These are phyloP conservation scores for Lagocephalus sceleratus DNA, from an alignment of 2,797 vertebrate genomes.

Conservation along the genomic window DNA sequence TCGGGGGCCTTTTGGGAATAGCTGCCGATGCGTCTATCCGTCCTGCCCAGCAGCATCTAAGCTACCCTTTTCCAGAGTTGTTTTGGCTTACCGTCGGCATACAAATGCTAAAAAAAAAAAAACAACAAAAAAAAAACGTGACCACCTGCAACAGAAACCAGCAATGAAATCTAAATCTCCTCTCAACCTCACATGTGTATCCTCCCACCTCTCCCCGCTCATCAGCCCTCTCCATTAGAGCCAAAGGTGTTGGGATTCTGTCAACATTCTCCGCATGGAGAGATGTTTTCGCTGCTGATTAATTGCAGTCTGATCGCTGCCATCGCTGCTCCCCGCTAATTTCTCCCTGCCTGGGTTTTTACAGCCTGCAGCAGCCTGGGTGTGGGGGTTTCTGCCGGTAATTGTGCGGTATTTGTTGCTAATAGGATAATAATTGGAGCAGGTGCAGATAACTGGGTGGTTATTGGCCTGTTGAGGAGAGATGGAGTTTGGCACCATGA, in stretches of 20 bases:
- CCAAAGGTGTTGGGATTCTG: constrained; percentile 51
- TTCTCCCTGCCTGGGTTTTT: constrained; percentile 60
- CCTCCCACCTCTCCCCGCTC: constrained; percentile 27
- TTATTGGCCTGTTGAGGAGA: constrained; percentile 63
- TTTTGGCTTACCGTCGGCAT: background rate
- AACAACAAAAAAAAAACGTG: constrained; percentile 5
- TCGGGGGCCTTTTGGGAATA: background rate
- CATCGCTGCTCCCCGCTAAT: constrained; percentile 65
- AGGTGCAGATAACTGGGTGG: constrained; percentile 78
- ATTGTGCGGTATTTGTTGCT: constrained; percentile 82
- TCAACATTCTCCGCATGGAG: constrained; percentile 40
- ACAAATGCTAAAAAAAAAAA: too few relatives aligned
- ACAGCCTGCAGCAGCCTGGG: constrained; percentile 48
- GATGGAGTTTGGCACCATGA: constrained; percentile 61
- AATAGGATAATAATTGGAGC: constrained; percentile 84
- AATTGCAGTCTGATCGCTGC: constrained; percentile 72
- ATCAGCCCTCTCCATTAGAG: constrained; percentile 50
- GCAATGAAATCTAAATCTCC: constrained; percentile 24
- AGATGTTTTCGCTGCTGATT: constrained; percentile 66
- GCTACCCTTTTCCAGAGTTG: background rate
- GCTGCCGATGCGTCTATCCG: background rate
- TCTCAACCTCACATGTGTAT: constrained; percentile 26
- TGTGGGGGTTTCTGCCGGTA: constrained; percentile 69
- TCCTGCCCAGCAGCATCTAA: background rate
- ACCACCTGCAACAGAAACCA: constrained; percentile 22